Conservation (phyloP, 37 sponge, comb jelly and placozoan genomes). For the Tethya wilhelma region DNA sequence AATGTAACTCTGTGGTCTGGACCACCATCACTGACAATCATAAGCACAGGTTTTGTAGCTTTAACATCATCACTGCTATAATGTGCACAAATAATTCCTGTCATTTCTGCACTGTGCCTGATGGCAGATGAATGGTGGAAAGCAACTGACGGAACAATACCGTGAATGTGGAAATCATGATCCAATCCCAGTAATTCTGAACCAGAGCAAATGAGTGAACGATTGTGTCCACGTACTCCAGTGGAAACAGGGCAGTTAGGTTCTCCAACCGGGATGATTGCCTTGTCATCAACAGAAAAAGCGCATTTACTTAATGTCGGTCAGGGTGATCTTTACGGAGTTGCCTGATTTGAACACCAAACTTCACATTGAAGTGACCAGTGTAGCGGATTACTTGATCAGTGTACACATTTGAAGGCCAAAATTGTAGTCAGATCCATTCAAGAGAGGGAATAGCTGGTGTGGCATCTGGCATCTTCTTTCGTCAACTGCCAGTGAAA, state of each 20-base stretch:
- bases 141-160: conserved; percentile 33
- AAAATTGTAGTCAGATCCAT: conserved; percentile 7
- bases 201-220: neutral
- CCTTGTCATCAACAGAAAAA: conserved; percentile 44
- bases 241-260: neutral
- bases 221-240: conserved; percentile 10
- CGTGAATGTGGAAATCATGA: conserved; percentile 23
- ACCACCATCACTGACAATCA: too few species aligned
- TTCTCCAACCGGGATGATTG: neutral
- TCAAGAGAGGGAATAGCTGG: neutral
- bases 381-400: conserved; percentile 4
- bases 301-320: neutral
- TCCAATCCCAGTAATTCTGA: neutral
- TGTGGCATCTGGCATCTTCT: neutral
- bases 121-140: conserved; percentile 3
- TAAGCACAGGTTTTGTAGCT: too few species aligned
- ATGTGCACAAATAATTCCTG: neutral
- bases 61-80: too few species aligned
- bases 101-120: conserved; percentile 15
- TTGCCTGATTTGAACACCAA: neutral
- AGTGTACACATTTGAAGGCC: conserved; percentile 5
- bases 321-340: neutral
- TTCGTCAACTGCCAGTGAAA: neutral
- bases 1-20: conserved; percentile 26
- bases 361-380: conserved; percentile 29